phyloP scores from a whole-genome alignment of 64 coral and sea anemone genomes.

The Dendronephthya gigantea region DNA sequence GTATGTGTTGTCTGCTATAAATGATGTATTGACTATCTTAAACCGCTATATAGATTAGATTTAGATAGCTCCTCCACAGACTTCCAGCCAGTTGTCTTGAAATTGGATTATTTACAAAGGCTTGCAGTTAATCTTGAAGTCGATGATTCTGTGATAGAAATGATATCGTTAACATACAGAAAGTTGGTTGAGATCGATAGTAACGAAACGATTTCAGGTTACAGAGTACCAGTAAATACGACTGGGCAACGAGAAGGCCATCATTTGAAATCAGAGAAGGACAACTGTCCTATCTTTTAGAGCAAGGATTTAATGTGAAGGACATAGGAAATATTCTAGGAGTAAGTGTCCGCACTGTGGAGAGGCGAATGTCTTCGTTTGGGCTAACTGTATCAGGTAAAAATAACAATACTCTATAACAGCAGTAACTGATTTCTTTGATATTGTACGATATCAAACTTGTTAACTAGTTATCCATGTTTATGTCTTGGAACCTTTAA shows the following conservation, averaged over 20 bases:
- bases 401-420: not conserved
- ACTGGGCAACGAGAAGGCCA: constrained; percentile 21
- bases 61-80: not conserved
- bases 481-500: no score
- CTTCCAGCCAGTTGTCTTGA: constrained; percentile 15
- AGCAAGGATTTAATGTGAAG: not conserved
- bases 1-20: constrained; percentile 22
- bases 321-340: not conserved
- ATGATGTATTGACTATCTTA: constrained; percentile 23
- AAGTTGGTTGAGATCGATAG: constrained; percentile 20
- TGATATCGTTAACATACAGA: constrained; percentile 6
- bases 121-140: constrained; percentile 37
- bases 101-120: constrained; percentile 23
- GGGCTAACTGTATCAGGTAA: not conserved
- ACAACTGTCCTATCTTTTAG: not conserved
- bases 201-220: not conserved
- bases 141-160: constrained; percentile 5
- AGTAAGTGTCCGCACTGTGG: not conserved
- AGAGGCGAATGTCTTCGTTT: not conserved
- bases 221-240: constrained; percentile 15
- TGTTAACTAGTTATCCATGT: no score
- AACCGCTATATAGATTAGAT: not conserved
- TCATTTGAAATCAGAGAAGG: constrained; percentile 35
- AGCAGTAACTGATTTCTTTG: not conserved
- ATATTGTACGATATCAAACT: not conserved